Base-by-base conservation (phyloP, 1,140 invertebrate species). In the Leptopilina boulardi region DNA sequence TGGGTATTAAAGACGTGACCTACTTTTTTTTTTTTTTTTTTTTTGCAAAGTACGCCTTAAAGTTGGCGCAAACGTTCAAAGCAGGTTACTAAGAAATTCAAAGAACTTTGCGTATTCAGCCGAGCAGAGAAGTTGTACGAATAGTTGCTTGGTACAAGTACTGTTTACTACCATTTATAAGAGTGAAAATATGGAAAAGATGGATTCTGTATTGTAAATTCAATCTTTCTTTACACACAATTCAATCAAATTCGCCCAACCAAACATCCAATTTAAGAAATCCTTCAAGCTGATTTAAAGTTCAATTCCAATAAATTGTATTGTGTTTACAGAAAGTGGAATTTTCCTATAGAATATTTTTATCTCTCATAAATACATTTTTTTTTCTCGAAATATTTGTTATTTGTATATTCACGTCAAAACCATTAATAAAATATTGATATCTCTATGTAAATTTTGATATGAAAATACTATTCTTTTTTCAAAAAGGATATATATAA, bases 51-150 rank as follows among this genome's bases (percentile, higher is more conserved):
- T 66, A 8, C 47, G 47, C 47, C 15, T 66, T 66, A 11, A 66
- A 30, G 56, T 66, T 30, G 23, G 59, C 30, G 15, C 59, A 54
- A 54, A 54, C 51, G 19, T 54, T 21, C 18, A 26, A 30, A 30
- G 23, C 19, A 59, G 54, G 23, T 66, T 34, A 30, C 59, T 66
- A 66, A 66, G 59, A 66, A 66, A 66, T 66, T 66, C 26, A 66
- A 66, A 66, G 23, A 30, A 66, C 59, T 66, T 66, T 66, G 26
- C 59, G 59, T 66, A 66, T 66, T 66, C 59, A 66, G 13, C 0
- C 59, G 59, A 30, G 59, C 21, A 23, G 10, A 59, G 54, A 59
- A 59, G 18, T 59, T 59, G 3, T 19, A 6, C 47, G 18, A 54
- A 54, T 30, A 59, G 21, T 21, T 59, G 13, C 23, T 66, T 30